Conservation (phyloP, 2,113 vertebrate genomes). For the Piliocolobus tephrosceles region DNA sequence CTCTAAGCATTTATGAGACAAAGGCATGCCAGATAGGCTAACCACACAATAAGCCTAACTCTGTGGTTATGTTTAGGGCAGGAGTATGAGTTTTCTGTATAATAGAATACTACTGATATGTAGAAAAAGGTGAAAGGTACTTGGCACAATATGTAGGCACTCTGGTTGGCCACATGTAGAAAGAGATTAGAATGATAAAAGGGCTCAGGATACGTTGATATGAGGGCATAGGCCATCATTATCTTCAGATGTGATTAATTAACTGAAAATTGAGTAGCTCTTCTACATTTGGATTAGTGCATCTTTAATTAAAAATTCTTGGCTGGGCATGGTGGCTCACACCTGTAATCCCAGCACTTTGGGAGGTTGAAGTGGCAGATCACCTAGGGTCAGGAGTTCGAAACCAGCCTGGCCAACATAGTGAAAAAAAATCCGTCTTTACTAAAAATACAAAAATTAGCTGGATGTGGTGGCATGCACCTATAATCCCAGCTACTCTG, state of each 20-base stretch:
- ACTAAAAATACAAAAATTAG: too few relatives aligned
- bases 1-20: conserved; percentile 68
- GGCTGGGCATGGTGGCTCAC: too few relatives aligned
- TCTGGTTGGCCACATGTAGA: background rate
- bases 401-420: too few relatives aligned
- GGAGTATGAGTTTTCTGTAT: background rate
- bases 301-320: background rate
- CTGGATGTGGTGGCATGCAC: too few relatives aligned
- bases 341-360: too few relatives aligned
- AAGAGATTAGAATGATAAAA: background rate
- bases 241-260: background rate
- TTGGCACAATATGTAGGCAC: background rate
- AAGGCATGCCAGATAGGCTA: conserved; percentile 36
- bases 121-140: conserved; percentile 45
- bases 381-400: too few relatives aligned
- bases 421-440: too few relatives aligned
- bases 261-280: background rate
- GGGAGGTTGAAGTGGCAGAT: too few relatives aligned
- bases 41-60: background rate
- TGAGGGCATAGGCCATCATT: background rate
- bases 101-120: conserved; percentile 37
- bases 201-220: background rate
- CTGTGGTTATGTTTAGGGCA: background rate
- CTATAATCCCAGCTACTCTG: too few relatives aligned
- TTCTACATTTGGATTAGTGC: background rate